These are phyloP conservation scores for Helicoverpa armigera DNA, from an alignment of 1,140 invertebrate genomes.

Conservation along the genomic window DNA sequence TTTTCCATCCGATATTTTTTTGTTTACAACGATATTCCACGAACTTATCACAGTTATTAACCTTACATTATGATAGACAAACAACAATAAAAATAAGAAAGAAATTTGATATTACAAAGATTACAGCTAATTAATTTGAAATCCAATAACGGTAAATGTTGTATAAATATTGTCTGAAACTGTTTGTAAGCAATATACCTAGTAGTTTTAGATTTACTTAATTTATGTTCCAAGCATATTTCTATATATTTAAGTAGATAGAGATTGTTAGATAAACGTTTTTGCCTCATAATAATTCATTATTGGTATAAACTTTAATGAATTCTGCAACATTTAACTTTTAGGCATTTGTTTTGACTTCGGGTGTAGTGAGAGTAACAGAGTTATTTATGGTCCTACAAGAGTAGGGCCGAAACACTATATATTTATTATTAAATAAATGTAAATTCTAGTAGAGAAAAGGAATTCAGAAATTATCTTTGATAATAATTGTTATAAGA, in stretches of 20 bases:
- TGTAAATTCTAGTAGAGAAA: slow-evolving; percentile 50
- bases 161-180: slow-evolving; percentile 29
- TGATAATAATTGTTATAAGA: slow-evolving; percentile 83
- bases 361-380: slow-evolving; percentile 6
- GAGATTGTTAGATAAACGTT: slow-evolving; percentile 34
- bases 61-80: background rate
- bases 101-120: slow-evolving; percentile 28
- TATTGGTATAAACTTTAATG: slow-evolving; percentile 20
- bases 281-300: slow-evolving; percentile 26
- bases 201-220: slow-evolving; percentile 17
- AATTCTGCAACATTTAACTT: slow-evolving; percentile 29
- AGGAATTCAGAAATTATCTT: slow-evolving; percentile 57
- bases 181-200: slow-evolving; percentile 35
- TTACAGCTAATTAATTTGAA: slow-evolving; percentile 21
- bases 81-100: slow-evolving; percentile 16
- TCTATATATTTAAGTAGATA: slow-evolving; percentile 29
- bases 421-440: slow-evolving; percentile 42
- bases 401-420: slow-evolving; percentile 4
- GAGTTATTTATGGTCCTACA: slow-evolving; percentile 15
- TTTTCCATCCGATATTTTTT: background rate
- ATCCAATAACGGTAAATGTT: slow-evolving; percentile 12
- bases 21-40: slow-evolving; percentile 1
- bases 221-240: slow-evolving; percentile 19
- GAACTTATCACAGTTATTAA: slow-evolving; percentile 1
- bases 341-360: slow-evolving; percentile 39